These are phyloP conservation scores for Canis aureus DNA, from an alignment of 2,113 vertebrate species.

Conservation along the genomic window DNA sequence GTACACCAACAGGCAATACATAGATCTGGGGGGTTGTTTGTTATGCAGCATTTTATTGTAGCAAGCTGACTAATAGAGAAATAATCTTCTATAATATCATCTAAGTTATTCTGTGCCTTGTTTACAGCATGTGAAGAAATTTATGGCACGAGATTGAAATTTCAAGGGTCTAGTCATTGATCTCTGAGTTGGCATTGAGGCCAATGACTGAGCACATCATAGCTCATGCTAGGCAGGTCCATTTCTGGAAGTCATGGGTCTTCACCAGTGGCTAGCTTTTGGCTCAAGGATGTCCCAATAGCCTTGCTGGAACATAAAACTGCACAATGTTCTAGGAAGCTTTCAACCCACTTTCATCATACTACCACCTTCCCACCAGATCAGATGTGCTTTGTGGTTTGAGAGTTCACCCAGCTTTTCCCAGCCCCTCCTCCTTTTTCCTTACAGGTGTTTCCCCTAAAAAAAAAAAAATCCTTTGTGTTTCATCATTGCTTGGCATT, in stretches of 20 bases:
- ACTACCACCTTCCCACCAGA: background rate
- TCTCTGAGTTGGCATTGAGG: background rate
- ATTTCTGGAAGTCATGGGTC: background rate
- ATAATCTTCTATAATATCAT: background rate
- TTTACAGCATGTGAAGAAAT: background rate
- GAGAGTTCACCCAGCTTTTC: background rate
- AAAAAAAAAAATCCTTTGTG: background rate
- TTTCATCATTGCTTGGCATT: background rate
- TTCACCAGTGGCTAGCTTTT: background rate
- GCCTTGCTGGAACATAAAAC: background rate
- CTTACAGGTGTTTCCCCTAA: background rate
- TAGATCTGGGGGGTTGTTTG: background rate
- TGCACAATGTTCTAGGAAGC: background rate
- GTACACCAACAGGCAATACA: background rate
- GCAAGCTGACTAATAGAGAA: background rate
- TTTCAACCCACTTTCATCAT: background rate
- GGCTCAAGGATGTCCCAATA: background rate
- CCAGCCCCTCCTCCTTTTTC: background rate
- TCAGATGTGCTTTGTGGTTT: background rate
- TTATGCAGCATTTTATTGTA: background rate
- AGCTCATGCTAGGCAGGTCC: background rate
- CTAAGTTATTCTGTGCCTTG: background rate
- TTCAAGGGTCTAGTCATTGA: background rate
- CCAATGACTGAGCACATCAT: background rate
- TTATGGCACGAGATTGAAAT: background rate